Percentiles rank a stretch among this genome's conserved stretches.
Evolutionary conservation across 2,888 invertebrate genomes (phyloP).

Genomic region (Drosophila atripex): DNA sequence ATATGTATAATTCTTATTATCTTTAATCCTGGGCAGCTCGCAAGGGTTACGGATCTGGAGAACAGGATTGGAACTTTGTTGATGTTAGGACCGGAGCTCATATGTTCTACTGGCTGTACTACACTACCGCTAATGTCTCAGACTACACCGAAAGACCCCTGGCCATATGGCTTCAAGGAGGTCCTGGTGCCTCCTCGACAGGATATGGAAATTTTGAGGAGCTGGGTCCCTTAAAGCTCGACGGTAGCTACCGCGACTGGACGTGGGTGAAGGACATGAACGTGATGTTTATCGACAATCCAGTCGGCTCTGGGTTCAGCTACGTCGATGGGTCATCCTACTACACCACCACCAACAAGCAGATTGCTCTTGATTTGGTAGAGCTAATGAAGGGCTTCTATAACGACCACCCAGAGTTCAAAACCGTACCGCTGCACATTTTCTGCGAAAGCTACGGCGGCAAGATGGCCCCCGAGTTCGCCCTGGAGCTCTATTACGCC

Average conservation of each 20-base stretch:
- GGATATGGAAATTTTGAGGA: slow-evolving; percentile 95
- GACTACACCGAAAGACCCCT: slow-evolving; percentile 88
- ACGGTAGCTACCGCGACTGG: slow-evolving; percentile 88
- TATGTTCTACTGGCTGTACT: slow-evolving; percentile 95
- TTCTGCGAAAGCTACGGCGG: slow-evolving; percentile 96
- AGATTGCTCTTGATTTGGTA: slow-evolving; percentile 91
- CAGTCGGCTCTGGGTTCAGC: slow-evolving; percentile 94
- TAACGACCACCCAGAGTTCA: slow-evolving; percentile 88
- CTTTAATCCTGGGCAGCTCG: slow-evolving; percentile 56
- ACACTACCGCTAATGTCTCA: slow-evolving; percentile 87
- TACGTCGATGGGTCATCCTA: slow-evolving; percentile 87
- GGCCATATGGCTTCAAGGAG: slow-evolving; percentile 95
- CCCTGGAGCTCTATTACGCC: slow-evolving; percentile 86
- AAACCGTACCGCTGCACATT: slow-evolving; percentile 90
- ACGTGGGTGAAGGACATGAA: slow-evolving; percentile 93
- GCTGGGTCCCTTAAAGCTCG: slow-evolving; percentile 89
- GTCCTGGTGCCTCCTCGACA: slow-evolving; percentile 92
- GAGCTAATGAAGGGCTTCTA: slow-evolving; percentile 89
- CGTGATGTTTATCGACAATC: slow-evolving; percentile 94
- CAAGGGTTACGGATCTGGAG: slow-evolving; percentile 86
- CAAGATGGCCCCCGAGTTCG: slow-evolving; percentile 95
- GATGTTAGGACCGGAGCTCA: slow-evolving; percentile 89
- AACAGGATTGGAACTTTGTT: slow-evolving; percentile 90
- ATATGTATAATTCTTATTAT: background rate
- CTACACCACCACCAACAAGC: slow-evolving; percentile 86